A percentile compares a stretch with the other conserved stretches of the same genome.
phyloP scores from a whole-genome alignment of 2,888 invertebrate genomes.

The Teleogryllus oceanicus region DNA sequence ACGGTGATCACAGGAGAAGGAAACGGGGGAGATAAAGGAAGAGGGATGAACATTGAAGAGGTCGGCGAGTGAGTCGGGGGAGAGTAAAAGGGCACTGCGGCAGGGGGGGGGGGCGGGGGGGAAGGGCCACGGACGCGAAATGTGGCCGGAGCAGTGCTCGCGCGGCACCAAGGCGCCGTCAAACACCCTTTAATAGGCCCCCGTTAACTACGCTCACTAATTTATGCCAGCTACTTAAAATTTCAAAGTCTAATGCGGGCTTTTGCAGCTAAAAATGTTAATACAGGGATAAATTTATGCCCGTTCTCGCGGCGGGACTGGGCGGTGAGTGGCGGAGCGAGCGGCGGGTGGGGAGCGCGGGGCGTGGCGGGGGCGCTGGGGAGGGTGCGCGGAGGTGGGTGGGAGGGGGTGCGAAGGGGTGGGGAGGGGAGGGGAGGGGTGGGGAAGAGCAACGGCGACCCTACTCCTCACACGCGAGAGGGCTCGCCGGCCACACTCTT shows the following conservation, averaged over 20 bases:
- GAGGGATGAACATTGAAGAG: no score
- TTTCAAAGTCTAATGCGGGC: conserved; percentile 9
- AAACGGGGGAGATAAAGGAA: no score
- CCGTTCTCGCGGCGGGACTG: not conserved
- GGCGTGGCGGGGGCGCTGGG: not conserved
- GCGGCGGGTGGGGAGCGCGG: not conserved
- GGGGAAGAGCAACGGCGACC: not conserved
- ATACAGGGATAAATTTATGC: conserved; percentile 9
- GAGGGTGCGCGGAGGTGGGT: not conserved
- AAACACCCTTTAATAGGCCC: conserved; percentile 11
- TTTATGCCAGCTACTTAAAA: conserved; percentile 9
- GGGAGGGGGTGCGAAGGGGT: not conserved
- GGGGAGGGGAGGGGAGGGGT: not conserved
- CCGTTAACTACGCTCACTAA: not conserved
- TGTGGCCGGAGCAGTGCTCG: not conserved
- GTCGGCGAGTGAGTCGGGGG: no score
- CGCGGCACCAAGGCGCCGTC: conserved; percentile 2
- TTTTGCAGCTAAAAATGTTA: conserved; percentile 10
- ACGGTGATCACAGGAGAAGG: no score
- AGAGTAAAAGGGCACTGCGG: no score
- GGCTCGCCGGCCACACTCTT: not conserved
- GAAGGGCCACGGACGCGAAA: not conserved
- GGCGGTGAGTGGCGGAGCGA: not conserved
- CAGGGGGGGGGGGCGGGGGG: not conserved
- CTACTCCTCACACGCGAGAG: not conserved